These are phyloP conservation scores for Cinara cedri DNA, from an alignment of 2,888 invertebrate species.

Conservation along the genomic window DNA sequence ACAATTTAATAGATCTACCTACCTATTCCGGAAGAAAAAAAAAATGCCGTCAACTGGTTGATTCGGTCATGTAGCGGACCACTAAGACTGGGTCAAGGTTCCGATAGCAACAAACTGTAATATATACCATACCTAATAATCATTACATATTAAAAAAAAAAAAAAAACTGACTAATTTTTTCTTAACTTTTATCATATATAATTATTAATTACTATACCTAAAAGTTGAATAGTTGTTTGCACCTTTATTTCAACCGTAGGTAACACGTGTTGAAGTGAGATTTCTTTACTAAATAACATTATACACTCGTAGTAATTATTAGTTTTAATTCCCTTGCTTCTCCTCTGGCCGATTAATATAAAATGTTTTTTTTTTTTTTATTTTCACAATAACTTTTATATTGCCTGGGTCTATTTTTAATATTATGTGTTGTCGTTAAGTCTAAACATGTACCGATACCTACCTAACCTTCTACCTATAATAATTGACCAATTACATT, in stretches of 20 bases:
- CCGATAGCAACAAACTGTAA: constrained; percentile 26
- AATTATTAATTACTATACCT: neutral
- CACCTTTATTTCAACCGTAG: too few species aligned
- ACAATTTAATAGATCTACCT: too few species aligned
- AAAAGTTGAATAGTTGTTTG: too few species aligned
- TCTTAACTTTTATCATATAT: constrained; percentile 1
- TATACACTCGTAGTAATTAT: neutral
- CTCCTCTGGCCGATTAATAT: too few species aligned
- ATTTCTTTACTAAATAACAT: neutral
- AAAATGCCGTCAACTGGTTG: constrained; percentile 33
- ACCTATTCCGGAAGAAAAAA: neutral
- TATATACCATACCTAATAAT: neutral
- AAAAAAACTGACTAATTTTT: neutral
- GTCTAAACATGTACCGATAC: neutral
- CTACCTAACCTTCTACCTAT: neutral
- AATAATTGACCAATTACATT: too few species aligned
- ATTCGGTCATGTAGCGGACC: constrained; percentile 56
- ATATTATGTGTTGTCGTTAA: constrained; percentile 1
- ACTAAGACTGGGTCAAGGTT: constrained; percentile 53
- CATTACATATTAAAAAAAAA: constrained; percentile 3
- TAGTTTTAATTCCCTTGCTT: neutral
- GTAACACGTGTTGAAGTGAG: neutral
- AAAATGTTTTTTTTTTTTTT: neutral
- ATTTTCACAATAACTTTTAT: constrained; percentile 11
- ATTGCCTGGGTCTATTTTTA: too few species aligned